Evolutionary conservation across 2,888 invertebrate species (phyloP), one percentile per base, ranked within the genome.

Genomic region (Epinotia brunnichana): DNA sequence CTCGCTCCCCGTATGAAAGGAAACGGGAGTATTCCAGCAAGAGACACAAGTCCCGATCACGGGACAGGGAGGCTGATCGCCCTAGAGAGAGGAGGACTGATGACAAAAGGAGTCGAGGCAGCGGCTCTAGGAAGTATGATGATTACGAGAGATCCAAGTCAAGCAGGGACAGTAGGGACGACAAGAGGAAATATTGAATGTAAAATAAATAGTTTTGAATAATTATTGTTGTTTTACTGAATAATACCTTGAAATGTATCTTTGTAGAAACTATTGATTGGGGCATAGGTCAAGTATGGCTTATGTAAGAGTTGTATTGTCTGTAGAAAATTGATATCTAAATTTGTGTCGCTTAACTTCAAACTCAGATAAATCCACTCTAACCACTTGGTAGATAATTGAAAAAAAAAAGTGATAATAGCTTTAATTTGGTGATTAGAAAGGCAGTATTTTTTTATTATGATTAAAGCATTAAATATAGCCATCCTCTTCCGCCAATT

Each of bases 1-100:
- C 93, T 0, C 84, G 94, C 0, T 93, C 93, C 2, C 93, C 94
- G 0, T 93, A 94, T 81, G 94, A 94, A 51, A 84, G 93, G 9
- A 94, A 94, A 75, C 82, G 93, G 59, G 91, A 93, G 15, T 92
- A 92, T 75, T 86, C 89, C 0, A 90, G 86, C 77, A 94, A 94
- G 76, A 85, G 93, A 56, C 92, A 93, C 61, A 92, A 93, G 77
- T 93, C 93, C 9, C 83, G 94, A 2, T 92, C 93, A 0, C 82
- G 93, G 9, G 93, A 93, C n/a, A 77, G 92, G 24, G 92, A 93
- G 19, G 24, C 82, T 0, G 92, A 92, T 11, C 81, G 93, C 0
- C 88, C 90, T 0, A 84, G 93, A 56, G 93, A 93, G 62, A 76
- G 93, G 3, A 80, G 93, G 7, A 79, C 83, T 7, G 93, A 93